Percentiles rank a stretch among this genome's conserved stretches.
Conservation (phyloP, 1,140 invertebrate species). For the Ylistrum balloti region DNA sequence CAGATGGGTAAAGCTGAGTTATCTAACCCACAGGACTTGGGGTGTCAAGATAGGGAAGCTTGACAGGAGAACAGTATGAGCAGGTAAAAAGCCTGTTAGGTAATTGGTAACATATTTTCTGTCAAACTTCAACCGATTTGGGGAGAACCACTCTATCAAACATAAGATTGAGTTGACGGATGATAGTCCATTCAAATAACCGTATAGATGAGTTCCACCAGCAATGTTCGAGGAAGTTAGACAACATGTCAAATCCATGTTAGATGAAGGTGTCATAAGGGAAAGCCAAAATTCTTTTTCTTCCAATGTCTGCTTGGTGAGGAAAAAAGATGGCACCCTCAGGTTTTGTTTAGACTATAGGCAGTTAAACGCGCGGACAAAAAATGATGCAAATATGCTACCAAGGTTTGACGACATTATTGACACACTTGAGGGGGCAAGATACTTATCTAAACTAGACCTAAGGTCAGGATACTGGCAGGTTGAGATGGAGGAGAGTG, state of each 20-base stretch:
- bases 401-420: conserved; percentile 83
- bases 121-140: conserved; percentile 18
- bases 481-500: conserved; percentile 69
- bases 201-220: conserved; percentile 45
- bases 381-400: conserved; percentile 83
- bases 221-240: conserved; percentile 48
- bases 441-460: conserved; percentile 82
- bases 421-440: conserved; percentile 74
- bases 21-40: too few species aligned
- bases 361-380: conserved; percentile 80
- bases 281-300: conserved; percentile 54
- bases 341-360: conserved; percentile 82
- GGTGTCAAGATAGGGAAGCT: too few species aligned
- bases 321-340: conserved; percentile 68
- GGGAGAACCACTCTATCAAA: conserved; percentile 43
- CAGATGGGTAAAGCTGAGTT: too few species aligned
- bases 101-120: conserved; percentile 7
- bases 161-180: conserved; percentile 54
- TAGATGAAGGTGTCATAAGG: conserved; percentile 46
- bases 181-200: conserved; percentile 54
- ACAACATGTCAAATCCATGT: conserved; percentile 47
- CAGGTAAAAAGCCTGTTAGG: too few species aligned
- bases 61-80: too few species aligned
- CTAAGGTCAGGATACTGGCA: conserved; percentile 75
- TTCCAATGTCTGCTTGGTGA: conserved; percentile 58